Base-by-base conservation (phyloP, 2,888 invertebrate genomes). In the Dascillus cervinus region DNA sequence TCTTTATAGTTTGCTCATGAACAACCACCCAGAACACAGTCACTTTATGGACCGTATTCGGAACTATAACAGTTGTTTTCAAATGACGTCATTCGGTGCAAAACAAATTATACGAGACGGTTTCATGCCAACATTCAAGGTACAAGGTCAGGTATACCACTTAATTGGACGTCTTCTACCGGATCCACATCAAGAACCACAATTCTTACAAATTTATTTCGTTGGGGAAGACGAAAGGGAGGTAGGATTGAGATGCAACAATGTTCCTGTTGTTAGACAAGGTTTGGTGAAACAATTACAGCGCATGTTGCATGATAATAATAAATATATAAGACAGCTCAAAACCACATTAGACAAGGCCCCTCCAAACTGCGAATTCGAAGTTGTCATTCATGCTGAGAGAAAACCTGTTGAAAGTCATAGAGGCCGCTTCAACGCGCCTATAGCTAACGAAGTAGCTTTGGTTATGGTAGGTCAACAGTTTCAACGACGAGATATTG, bases 171-270 rank as follows among this genome's bases (percentile, higher is more conserved):
- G 46, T 36, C 13, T 48, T 29, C 28, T 45, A 29, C 47, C 49
- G 39, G 37, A 45, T 43, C 41, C 46, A 32, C 38, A 49, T 42
- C 20, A 38, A n/a, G 22, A 44, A 34, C 39, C 41, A 20, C 47
- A 49, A 42, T 52, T 50, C 39, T 28, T 50, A 26, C 43, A 47
- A 46, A 49, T 49, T 41, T 49, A 46, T 41, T 50, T 52, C 44
- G 48, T 50, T 44, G 46, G 46, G 39, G 20, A 23, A 22, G 14
- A 20, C 6, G 30, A 34, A 6, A 8, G 3, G 3, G 13, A 21
- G 19, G 21, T 13, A 9, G 11, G 19, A 19, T 4, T n/a, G 10
- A 8, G 32, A 5, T 26, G 25, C 10, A 9, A 6, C 12, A 9
- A 13, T 8, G 12, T 19, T 31, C 17, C 22, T 13, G 19, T 22